phyloP scores from a whole-genome alignment of 2,797 vertebrate species.

The Steatocranus sp. region DNA sequence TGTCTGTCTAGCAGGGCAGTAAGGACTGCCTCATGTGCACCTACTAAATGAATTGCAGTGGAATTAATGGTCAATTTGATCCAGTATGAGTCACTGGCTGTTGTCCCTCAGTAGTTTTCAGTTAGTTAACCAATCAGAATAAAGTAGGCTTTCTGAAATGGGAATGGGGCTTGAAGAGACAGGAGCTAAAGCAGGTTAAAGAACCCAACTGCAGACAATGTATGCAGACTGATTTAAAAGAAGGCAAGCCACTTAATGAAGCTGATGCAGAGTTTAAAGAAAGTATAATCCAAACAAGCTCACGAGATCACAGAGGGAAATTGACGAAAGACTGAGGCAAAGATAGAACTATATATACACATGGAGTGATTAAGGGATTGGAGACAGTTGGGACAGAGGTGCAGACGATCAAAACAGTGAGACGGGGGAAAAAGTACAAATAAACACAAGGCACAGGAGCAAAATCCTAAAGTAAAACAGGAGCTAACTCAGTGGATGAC shows the following conservation, averaged over 20 bases:
- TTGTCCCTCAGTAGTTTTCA: neutral
- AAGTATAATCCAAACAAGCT: neutral
- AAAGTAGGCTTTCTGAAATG: neutral
- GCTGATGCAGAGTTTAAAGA: neutral
- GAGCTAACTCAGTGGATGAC: neutral
- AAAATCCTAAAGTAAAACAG: neutral
- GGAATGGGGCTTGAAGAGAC: neutral
- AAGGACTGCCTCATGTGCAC: neutral
- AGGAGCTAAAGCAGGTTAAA: neutral
- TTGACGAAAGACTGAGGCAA: neutral
- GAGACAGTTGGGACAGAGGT: neutral
- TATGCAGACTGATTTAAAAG: neutral
- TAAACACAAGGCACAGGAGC: neutral
- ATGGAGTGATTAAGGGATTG: neutral
- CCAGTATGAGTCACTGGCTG: neutral
- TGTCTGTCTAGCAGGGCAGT: rapidly evolving
- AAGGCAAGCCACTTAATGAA: neutral
- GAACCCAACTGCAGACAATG: rapidly evolving
- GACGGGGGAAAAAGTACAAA: neutral
- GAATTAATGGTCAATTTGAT: rapidly evolving
- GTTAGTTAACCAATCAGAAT: neutral
- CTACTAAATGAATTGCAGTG: neutral
- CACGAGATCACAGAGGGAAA: neutral
- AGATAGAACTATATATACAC: neutral
- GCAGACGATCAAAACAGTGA: neutral